phyloP scores from a whole-genome alignment of 53 echinoderm and acorn worm species.

The Henricia sp. region DNA sequence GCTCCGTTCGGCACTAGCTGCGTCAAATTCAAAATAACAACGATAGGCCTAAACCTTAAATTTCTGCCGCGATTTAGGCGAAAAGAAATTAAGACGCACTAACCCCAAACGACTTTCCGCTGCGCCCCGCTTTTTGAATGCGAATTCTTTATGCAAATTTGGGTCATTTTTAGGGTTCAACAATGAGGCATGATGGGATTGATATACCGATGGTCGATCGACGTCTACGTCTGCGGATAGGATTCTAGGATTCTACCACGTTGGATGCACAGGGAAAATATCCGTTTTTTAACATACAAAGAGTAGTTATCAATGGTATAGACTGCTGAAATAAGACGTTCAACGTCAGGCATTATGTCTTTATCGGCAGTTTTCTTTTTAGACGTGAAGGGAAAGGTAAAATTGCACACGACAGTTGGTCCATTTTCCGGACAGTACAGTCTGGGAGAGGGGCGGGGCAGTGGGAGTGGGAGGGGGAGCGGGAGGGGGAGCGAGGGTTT shows the following conservation, averaged over 20 bases:
- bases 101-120: no score
- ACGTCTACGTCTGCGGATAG: neutral
- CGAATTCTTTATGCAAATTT: no score
- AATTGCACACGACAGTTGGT: neutral
- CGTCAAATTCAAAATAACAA: no score
- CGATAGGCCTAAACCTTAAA: no score
- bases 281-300: neutral
- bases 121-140: no score
- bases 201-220: neutral
- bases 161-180: slow-evolving; percentile 40
- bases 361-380: slow-evolving; percentile 93
- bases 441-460: neutral
- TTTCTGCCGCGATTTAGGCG: no score
- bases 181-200: slow-evolving; percentile 38
- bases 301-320: neutral
- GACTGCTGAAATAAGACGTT: slow-evolving; percentile 3
- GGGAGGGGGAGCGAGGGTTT: no score
- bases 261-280: no score
- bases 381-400: slow-evolving; percentile 98
- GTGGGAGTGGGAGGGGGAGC: no score
- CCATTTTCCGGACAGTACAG: slow-evolving; percentile 13
- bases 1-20: no score
- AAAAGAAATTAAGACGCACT: no score
- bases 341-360: slow-evolving; percentile 73
- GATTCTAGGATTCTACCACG: no score